These are phyloP conservation scores for Psilopsiagon aurifrons DNA, from an alignment of 2,113 vertebrate species.

Conservation along the genomic window DNA sequence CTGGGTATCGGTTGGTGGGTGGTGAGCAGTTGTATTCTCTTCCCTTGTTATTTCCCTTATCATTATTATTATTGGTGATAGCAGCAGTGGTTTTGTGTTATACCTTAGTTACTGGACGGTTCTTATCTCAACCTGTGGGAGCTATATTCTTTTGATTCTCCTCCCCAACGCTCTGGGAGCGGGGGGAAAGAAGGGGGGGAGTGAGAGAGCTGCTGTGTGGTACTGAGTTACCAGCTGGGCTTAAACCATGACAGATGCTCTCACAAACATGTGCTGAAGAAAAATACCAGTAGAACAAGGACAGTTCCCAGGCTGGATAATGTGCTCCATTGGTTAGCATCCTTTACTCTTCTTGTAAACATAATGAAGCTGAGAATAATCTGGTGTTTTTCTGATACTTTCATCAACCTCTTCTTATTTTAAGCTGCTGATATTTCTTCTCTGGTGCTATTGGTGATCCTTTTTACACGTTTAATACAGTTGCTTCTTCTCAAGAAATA, in stretches of 20 bases:
- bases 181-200: too few species aligned
- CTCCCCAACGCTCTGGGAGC: too few species aligned
- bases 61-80: too few species aligned
- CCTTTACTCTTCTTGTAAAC: not conserved
- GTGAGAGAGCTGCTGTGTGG: too few species aligned
- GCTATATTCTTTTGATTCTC: too few species aligned
- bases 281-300: not conserved
- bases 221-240: too few species aligned
- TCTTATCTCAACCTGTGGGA: too few species aligned
- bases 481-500: conserved; percentile 57
- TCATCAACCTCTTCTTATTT: not conserved
- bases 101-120: too few species aligned
- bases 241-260: not conserved
- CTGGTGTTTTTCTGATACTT: not conserved
- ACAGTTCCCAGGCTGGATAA: not conserved
- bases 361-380: not conserved
- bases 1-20: too few species aligned
- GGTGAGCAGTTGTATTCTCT: too few species aligned
- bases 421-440: not conserved
- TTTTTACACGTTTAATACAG: conserved; percentile 48
- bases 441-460: not conserved
- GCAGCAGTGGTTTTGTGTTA: too few species aligned
- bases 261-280: not conserved
- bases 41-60: too few species aligned
- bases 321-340: not conserved